A percentile compares a stretch with the other conserved stretches of the same genome.
These are phyloP conservation scores for Pelosia muscerda DNA, from an alignment of 2,888 invertebrate genomes.

Conservation along the genomic window DNA sequence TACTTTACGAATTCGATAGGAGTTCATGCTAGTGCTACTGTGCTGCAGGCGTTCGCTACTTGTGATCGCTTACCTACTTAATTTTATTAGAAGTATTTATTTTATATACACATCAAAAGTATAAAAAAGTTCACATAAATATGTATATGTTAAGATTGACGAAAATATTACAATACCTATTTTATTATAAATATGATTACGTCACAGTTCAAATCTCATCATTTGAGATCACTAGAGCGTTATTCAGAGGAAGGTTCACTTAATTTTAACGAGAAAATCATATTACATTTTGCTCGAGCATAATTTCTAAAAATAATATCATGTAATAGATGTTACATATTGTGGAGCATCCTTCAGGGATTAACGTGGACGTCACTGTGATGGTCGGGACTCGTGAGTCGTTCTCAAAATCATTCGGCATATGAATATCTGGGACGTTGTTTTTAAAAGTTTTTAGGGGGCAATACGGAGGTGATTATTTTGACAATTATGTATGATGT, in stretches of 20 bases:
- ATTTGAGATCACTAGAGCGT: not conserved
- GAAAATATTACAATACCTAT: not conserved
- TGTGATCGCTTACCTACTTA: too few relatives aligned
- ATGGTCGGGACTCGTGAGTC: not conserved
- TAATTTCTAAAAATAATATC: slow-evolving; percentile 24
- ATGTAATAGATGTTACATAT: not conserved
- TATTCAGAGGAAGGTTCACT: not conserved
- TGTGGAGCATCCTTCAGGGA: slow-evolving; percentile 16
- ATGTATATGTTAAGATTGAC: too few relatives aligned
- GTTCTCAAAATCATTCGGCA: not conserved
- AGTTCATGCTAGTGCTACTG: too few relatives aligned
- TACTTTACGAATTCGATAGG: too few relatives aligned
- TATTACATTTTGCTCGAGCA: slow-evolving; percentile 7
- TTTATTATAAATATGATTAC: not conserved
- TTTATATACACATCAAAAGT: not conserved
- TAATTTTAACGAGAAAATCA: slow-evolving; percentile 15
- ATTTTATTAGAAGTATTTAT: too few relatives aligned
- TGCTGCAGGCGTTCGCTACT: too few relatives aligned
- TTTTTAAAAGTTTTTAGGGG: not conserved
- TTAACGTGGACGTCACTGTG: not conserved
- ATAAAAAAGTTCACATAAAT: too few relatives aligned
- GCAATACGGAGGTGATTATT: not conserved
- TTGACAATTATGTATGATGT: too few relatives aligned
- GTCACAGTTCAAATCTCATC: not conserved
- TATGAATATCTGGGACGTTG: not conserved